Base-by-base conservation (phyloP, 2,797 vertebrate species). In the Parauchenoglanis punctatus region DNA sequence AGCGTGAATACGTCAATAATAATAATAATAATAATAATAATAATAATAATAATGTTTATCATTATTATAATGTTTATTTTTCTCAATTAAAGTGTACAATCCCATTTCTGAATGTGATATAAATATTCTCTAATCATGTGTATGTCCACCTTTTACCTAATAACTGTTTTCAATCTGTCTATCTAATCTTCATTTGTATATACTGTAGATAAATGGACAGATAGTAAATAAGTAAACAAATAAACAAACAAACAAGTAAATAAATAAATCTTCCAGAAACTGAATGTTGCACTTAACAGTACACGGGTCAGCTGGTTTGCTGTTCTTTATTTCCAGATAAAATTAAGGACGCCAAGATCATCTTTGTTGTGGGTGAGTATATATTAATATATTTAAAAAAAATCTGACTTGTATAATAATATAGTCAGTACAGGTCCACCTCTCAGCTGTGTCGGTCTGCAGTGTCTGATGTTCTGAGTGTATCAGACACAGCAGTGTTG, bases 301-400 rank as follows among this genome's bases (percentile, higher is more conserved):
- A 49, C 67, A 1, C 83, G 7, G 20, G 25, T 49, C 6, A 49
- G 2, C 23, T 15, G 11, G 15, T 76, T 76, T 28, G 4, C 54
- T 31, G 15, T 77, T 54, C 6, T 78, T 85, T 63, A 63, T 77
- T 89, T 8, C 40, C 95, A 99, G 98, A 99, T 87, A 99, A 99
- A 93, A 95, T 99, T 90, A 99, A 99, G 94, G 94, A 97, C 72
- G 94, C 96, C 87, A 99, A 99, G 94, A 99, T 99, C 96, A 97
- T 99, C 95, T 99, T 99, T 3, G 98, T 99, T 84, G 98, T 99
- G 90, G 98, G 98, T 99, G 94, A 99, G 98, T 98, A n/a, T 8
- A 15, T 1, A 44, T 72, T 20, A 2, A 82, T 13, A n/a, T 7
- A 75, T 63, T n/a, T 40, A 10, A 0, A 10, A 3, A 61, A 18